phyloP scores from a whole-genome alignment of 2,113 vertebrate genomes.

The Seriola quinqueradiata region DNA sequence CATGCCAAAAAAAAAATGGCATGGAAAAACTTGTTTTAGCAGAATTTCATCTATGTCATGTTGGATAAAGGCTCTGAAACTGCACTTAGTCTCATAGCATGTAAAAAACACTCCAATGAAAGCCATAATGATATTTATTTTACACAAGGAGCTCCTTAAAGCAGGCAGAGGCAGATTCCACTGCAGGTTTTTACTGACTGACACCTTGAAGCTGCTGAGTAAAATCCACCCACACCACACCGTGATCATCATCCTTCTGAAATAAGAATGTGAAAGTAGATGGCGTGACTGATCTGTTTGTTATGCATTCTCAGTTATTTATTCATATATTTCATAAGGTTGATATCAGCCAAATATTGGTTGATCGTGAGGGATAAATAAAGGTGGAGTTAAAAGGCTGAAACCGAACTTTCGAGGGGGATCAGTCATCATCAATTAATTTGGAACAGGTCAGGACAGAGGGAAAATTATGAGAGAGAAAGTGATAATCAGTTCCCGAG shows the following conservation, averaged over 20 bases:
- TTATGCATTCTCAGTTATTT: conserved; percentile 25
- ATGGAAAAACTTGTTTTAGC: neutral
- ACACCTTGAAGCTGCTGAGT: conserved; percentile 32
- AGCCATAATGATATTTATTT: conserved; percentile 3
- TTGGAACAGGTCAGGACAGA: conserved; percentile 50
- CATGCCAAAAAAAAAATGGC: neutral
- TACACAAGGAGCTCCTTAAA: neutral
- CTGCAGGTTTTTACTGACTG: conserved; percentile 30
- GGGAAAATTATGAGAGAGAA: conserved; percentile 54
- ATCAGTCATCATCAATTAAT: conserved; percentile 46
- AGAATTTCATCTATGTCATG: neutral
- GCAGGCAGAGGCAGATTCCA: conserved; percentile 11
- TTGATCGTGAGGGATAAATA: conserved; percentile 10
- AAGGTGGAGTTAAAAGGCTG: conserved; percentile 22
- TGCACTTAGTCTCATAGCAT: neutral
- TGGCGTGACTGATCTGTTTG: conserved; percentile 41
- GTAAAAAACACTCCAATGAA: neutral
- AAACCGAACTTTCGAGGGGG: conserved; percentile 46
- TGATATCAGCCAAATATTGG: conserved; percentile 2
- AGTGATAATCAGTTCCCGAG: conserved; percentile 60
- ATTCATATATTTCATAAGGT: conserved; percentile 19
- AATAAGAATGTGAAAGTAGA: conserved; percentile 31
- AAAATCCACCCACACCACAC: conserved; percentile 58
- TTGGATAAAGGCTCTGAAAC: conserved; percentile 11
- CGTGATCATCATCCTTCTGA: conserved; percentile 25